A percentile compares a stretch with the other conserved stretches of the same genome.
Conservation (phyloP, 2,113 vertebrate species). For the Otis tarda region DNA sequence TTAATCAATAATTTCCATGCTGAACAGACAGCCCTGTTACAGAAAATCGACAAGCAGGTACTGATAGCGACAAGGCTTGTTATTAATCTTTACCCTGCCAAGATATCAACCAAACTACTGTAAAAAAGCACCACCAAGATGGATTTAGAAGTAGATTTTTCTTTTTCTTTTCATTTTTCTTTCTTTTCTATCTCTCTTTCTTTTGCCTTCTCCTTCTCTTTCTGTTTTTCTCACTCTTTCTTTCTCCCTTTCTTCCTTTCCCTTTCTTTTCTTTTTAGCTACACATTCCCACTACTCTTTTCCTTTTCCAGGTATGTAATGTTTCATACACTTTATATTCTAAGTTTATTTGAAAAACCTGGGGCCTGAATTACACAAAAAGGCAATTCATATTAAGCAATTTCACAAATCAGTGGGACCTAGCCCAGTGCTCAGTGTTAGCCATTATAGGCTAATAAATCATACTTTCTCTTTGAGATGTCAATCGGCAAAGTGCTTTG, state of each 20-base stretch:
- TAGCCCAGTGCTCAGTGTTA: constrained; percentile 87
- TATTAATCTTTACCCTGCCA: constrained; percentile 94
- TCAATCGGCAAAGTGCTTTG: constrained; percentile 90
- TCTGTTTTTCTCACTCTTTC: not conserved
- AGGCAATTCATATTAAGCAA: constrained; percentile 87
- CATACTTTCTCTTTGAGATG: constrained; percentile 94
- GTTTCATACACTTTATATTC: constrained; percentile 45
- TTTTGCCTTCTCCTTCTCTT: not conserved
- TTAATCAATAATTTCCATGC: constrained; percentile 99
- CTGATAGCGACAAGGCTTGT: constrained; percentile 87
- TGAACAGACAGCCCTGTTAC: constrained; percentile 91
- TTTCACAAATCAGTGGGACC: constrained; percentile 90
- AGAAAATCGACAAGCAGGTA: constrained; percentile 95
- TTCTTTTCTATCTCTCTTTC: not conserved
- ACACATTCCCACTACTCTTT: not conserved
- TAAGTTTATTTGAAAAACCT: constrained; percentile 72
- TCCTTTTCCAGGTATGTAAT: constrained; percentile 24
- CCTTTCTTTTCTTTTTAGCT: not conserved
- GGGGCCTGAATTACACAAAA: constrained; percentile 71
- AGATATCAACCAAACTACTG: constrained; percentile 90
- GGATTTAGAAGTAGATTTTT: constrained; percentile 79
- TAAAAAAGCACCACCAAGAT: constrained; percentile 87
- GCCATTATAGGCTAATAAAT: constrained; percentile 96
- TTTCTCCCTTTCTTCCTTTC: not conserved
- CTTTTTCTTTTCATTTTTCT: not conserved